phyloP scores from a whole-genome alignment of 2,888 invertebrate genomes.

The Calliscelio sp. region DNA sequence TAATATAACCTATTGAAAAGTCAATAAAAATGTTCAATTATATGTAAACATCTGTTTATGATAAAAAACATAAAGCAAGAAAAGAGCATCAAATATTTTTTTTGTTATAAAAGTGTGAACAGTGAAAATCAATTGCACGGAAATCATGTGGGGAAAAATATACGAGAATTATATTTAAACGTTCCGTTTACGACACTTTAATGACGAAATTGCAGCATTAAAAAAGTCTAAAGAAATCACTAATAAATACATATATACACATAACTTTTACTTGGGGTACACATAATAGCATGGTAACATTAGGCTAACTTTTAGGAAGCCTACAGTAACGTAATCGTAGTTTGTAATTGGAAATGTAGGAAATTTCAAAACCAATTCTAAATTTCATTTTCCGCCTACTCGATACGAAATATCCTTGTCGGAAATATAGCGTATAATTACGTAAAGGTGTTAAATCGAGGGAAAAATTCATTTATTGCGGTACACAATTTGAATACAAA shows the following conservation, averaged over 20 bases:
- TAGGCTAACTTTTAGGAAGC: constrained; percentile 11
- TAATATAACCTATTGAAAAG: too few species aligned
- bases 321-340: constrained; percentile 5
- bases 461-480: too few species aligned
- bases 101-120: neutral
- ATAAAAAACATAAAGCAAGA: too few species aligned
- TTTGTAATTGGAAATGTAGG: constrained; percentile 19
- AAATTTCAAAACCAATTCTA: constrained; percentile 33
- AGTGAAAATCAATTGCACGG: neutral
- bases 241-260: constrained; percentile 7
- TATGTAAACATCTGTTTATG: too few species aligned
- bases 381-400: constrained; percentile 34
- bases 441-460: constrained; percentile 15
- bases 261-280: neutral
- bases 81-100: too few species aligned
- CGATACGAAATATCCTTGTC: neutral
- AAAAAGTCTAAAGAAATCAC: neutral
- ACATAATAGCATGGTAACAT: neutral
- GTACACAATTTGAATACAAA: too few species aligned
- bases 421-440: neutral
- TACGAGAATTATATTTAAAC: constrained; percentile 13
- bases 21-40: too few species aligned
- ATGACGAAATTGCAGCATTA: constrained; percentile 19
- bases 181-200: constrained; percentile 9
- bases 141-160: neutral